phyloP scores from a whole-genome alignment of 2,113 vertebrate species.

The Fregetta grallaria region DNA sequence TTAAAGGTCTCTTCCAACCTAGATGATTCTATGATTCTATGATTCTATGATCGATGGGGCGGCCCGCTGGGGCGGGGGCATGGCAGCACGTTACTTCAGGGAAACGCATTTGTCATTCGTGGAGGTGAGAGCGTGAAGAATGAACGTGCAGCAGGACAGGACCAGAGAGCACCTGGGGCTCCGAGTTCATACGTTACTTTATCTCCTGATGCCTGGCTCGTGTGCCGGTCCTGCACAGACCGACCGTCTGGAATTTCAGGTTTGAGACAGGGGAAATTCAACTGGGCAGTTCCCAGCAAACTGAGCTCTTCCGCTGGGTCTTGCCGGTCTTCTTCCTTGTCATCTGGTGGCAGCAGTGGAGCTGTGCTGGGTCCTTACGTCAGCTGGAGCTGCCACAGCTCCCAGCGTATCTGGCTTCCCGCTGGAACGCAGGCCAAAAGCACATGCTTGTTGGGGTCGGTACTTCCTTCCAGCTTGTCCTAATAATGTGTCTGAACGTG shows the following conservation, averaged over 20 bases:
- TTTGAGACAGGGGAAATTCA: neutral
- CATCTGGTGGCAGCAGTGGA: neutral
- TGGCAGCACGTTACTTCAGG: neutral
- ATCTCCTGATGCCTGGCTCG: neutral
- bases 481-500: neutral
- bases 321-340: neutral
- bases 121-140: neutral
- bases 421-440: neutral
- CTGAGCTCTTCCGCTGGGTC: rapidly evolving
- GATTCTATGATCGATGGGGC: rapidly evolving
- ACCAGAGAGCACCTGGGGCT: neutral
- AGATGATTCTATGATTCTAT: too few relatives aligned
- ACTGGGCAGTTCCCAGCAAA: neutral
- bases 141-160: neutral
- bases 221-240: neutral
- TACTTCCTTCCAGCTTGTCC: neutral
- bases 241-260: neutral
- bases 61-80: neutral
- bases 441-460: neutral
- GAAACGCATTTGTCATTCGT: neutral
- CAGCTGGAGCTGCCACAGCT: neutral
- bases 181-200: neutral
- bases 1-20: too few relatives aligned
- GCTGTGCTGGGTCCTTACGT: neutral
- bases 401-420: neutral